These are phyloP conservation scores for Conger conger DNA, from an alignment of 2,113 vertebrate species.

Conservation along the genomic window DNA sequence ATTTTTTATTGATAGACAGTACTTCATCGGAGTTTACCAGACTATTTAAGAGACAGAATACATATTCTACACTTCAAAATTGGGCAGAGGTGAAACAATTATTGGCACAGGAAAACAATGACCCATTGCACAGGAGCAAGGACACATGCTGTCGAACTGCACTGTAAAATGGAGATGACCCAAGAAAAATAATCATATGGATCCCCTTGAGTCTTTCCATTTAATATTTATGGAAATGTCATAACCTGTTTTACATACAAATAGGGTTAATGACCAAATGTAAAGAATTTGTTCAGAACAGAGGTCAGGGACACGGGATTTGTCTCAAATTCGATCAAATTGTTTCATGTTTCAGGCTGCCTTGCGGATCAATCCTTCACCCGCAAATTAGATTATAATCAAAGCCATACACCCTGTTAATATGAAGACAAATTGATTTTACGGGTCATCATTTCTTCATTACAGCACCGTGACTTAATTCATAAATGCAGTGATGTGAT, in stretches of 20 bases:
- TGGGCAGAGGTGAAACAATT: not conserved
- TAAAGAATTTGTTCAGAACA: slow-evolving; percentile 15
- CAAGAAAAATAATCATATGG: not conserved
- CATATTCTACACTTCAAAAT: not conserved
- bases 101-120: too few species aligned
- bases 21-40: too few species aligned
- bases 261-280: not conserved
- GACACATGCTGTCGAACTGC: not conserved
- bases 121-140: not conserved
- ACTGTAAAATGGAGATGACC: not conserved
- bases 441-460: slow-evolving; percentile 17
- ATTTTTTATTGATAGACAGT: too few species aligned
- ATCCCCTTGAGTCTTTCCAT: not conserved
- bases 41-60: too few species aligned
- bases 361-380: not conserved
- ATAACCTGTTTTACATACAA: not conserved
- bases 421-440: slow-evolving; percentile 21
- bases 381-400: slow-evolving; percentile 23
- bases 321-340: slow-evolving; percentile 16
- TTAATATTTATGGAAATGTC: not conserved
- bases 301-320: slow-evolving; percentile 12
- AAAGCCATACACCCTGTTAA: not conserved
- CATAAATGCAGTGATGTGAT: not conserved
- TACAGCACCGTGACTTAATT: not conserved
- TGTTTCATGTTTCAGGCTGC: not conserved